Evolutionary conservation across 37 sponge, comb jelly and placozoan species (phyloP).

Genomic region (Tethya wilhelma): DNA sequence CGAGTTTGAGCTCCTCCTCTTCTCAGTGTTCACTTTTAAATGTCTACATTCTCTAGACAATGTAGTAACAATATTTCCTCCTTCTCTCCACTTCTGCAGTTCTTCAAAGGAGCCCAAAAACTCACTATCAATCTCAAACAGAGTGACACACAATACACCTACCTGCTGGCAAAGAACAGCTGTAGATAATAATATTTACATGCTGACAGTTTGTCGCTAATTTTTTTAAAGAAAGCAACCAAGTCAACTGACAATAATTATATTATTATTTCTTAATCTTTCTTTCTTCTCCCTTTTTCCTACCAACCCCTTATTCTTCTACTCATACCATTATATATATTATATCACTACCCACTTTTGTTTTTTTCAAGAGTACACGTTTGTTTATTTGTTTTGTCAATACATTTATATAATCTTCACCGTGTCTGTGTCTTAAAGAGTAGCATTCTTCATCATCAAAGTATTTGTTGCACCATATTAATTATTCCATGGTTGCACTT

Average conservation of each 20-base stretch:
- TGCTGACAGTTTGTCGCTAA: no score
- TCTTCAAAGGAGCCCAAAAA: constrained; percentile 36
- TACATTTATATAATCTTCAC: neutral
- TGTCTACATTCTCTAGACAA: no score
- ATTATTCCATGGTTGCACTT: neutral
- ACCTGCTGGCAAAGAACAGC: no score
- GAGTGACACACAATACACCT: no score
- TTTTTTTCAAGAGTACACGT: neutral
- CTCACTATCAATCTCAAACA: constrained; percentile 11
- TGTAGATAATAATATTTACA: no score
- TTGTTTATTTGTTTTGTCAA: neutral
- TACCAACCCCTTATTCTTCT: no score
- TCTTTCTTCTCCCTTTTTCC: neutral
- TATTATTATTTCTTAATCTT: neutral
- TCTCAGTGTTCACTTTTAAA: no score
- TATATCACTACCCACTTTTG: neutral
- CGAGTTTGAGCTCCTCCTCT: no score
- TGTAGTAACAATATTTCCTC: no score
- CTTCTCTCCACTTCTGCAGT: constrained; percentile 29
- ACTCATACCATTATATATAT: neutral
- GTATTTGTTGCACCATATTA: neutral
- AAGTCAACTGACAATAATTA: neutral
- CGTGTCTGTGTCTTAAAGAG: neutral
- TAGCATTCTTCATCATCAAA: no score
- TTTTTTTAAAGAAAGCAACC: neutral